These are phyloP conservation scores for Limnothrissa miodon DNA, from an alignment of 2,113 vertebrate species.

Conservation along the genomic window DNA sequence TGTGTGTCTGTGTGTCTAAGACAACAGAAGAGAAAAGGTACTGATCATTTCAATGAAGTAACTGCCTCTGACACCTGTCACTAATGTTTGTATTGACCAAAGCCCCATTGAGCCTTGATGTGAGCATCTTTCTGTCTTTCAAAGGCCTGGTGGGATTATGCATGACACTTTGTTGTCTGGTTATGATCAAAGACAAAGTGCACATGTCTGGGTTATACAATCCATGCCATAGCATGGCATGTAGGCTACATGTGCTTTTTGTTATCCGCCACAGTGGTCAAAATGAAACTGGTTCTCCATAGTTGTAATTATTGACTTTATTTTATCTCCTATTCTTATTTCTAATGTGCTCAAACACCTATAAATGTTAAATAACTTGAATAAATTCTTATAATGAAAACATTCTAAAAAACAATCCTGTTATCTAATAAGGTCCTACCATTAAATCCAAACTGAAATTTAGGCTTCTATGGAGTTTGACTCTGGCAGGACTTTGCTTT, in stretches of 20 bases:
- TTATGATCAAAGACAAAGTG: background rate
- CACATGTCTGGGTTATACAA: background rate
- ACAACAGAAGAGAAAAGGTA: conserved; percentile 49
- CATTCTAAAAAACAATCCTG: no score
- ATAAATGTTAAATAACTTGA: background rate
- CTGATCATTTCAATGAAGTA: background rate
- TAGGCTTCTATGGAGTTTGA: no score
- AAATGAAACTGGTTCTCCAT: background rate
- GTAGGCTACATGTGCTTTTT: background rate
- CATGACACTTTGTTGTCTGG: background rate
- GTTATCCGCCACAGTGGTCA: background rate
- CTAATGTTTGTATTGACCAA: background rate
- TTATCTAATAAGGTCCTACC: no score
- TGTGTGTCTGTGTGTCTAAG: conserved; percentile 53
- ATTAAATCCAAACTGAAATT: no score
- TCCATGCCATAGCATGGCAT: conserved; percentile 8
- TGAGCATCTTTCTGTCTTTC: background rate
- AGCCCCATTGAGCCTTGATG: background rate
- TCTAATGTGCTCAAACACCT: background rate
- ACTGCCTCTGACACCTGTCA: background rate
- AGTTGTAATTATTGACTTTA: background rate
- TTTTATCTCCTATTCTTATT: background rate
- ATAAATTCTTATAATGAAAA: background rate
- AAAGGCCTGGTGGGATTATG: background rate
- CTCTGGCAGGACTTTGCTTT: no score